Base-by-base conservation (phyloP, 1,140 invertebrate species). In the Heterodera schachtii region DNA sequence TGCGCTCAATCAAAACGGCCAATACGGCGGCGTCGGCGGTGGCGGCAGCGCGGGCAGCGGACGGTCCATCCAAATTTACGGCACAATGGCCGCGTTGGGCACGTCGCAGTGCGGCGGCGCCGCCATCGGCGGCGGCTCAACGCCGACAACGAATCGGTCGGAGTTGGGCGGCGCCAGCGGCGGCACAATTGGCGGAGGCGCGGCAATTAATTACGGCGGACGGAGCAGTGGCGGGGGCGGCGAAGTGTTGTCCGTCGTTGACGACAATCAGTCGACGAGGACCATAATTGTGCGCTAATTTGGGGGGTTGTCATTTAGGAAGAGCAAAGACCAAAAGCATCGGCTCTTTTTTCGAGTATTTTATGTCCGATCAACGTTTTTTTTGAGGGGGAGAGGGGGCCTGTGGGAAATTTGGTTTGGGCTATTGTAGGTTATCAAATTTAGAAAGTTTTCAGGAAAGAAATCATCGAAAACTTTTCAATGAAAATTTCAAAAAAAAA, bases 201-300 rank as follows among this genome's bases (percentile, higher is more conserved):
- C 49, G 11, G 49, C 6, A 52, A 52, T 8, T 11, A 52, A 52
- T 52, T 6, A 11, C 49, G 11, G 57, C 11, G 57, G 57, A 64
- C 57, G 57, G 11, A 64, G 19, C 57, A 86, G 79, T 73, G 87
- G 77, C 81, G 76, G 75, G 87, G 86, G 66, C 73, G 82, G 76
- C 57, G 85, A 52, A 69, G 84, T 85, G 52, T 73, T 73, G 13
- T 66, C 64, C 46, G 78, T 81, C n/a, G 82, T 81, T 73, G 87
- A 86, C 57, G 87, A 88, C 78, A 89, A 86, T 73, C 88, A 90
- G 74, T 88, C 86, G n/a, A 88, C 87, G 16, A 66, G 88, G 69
- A 88, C 87, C 11, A 90, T 88, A 81, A 88, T 88, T 85, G 87
- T 88, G 71, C 77, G 85, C 31, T 11, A 13, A 13, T 71, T 41